Evolutionary conservation across 1,140 invertebrate species (phyloP), one percentile per base, ranked within the genome.

Genomic region (Ylistrum balloti): DNA sequence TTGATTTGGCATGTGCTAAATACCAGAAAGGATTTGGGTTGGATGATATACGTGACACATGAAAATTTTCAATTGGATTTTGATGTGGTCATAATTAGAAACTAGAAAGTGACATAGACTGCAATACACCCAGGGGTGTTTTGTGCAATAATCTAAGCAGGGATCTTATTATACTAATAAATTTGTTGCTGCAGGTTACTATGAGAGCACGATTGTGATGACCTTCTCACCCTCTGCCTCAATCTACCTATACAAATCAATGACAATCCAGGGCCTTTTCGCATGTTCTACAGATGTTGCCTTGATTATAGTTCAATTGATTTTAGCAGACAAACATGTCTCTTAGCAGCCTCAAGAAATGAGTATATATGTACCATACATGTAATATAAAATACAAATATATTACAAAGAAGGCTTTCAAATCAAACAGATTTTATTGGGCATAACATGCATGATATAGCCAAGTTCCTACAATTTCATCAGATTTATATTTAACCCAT

Each of bases 241-340:
- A n/a, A n/a, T 74, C 28, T 74, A 74, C 28, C 56, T n/a, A 28
- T 1, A 74, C 22, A 74, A 74, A 74, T 74, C 56, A 74, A 74
- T 74, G 56, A 74, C 56, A 74, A 74, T 74, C 56, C n/a, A n/a
- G n/a, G n/a, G 11, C 22, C 56, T 74, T 74, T 74, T n/a, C 9
- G 56, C 56, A 74, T 74, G 56, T 74, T 74, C 56, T 74, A 74
- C 56, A 74, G 56, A 74, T 74, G 56, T 74, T 74, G 56, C 56
- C 56, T 74, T 28, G 20, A 28, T n/a, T 74, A 74, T 74, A 74
- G 28, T 74, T 74, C 56, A n/a, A 74, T 74, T 74, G 56, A 74
- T 74, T 74, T 74, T 74, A 74, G 56, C 56, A 74, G 56, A 74
- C 56, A 74, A 74, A 74, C 28, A 74, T 74, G 56, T 48, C 13